These are phyloP conservation scores for Ammospiza maritima DNA, from an alignment of 2,797 vertebrate species.

Conservation along the genomic window DNA sequence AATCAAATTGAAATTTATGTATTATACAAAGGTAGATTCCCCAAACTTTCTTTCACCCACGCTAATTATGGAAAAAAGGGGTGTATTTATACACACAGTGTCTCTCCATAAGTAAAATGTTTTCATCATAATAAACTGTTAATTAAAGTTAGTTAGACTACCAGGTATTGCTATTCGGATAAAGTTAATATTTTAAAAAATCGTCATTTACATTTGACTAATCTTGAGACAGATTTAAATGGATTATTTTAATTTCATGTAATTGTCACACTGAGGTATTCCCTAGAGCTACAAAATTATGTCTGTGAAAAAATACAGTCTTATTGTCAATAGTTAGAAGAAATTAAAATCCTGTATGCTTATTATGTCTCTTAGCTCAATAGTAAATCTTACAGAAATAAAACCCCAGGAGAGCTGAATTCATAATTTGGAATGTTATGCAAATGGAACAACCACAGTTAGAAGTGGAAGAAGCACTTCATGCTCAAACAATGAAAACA, in stretches of 20 bases:
- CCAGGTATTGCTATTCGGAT: background rate
- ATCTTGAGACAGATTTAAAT: background rate
- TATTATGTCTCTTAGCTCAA: background rate
- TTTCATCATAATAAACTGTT: slow-evolving; percentile 30
- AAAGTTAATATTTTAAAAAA: background rate
- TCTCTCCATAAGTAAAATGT: background rate
- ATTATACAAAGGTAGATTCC: background rate
- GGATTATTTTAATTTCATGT: background rate
- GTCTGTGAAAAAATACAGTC: background rate
- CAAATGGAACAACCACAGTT: background rate
- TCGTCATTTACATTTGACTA: background rate
- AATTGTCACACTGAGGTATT: background rate
- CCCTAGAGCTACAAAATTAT: background rate
- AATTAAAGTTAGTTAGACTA: background rate
- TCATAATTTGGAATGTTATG: background rate
- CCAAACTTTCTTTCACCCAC: background rate
- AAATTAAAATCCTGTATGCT: background rate
- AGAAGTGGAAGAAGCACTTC: background rate
- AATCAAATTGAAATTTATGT: background rate
- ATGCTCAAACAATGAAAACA: background rate
- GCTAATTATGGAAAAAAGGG: background rate
- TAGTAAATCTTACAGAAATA: background rate
- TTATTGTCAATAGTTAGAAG: background rate
- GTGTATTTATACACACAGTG: background rate
- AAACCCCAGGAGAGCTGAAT: background rate